Percentiles rank a stretch among this genome's conserved stretches.
phyloP scores from a whole-genome alignment of 2,113 vertebrate genomes.

The Malurus cyaneus region DNA sequence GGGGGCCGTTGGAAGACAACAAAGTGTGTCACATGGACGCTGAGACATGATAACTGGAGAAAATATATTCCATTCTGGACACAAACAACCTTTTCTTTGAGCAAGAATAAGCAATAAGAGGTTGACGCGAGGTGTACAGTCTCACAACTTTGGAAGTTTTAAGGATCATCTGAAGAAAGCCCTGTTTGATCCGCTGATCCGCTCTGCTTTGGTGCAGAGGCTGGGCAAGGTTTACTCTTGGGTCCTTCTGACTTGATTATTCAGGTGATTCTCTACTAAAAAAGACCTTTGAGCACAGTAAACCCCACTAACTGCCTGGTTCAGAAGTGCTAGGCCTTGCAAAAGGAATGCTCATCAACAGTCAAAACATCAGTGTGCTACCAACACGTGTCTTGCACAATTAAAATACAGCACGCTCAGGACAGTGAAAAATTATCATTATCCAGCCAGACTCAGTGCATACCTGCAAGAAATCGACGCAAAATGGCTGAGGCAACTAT shows the following conservation, averaged over 20 bases:
- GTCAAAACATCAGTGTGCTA: background rate
- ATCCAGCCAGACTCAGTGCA: background rate
- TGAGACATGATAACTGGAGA: too few species aligned
- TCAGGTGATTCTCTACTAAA: background rate
- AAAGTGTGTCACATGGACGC: too few species aligned
- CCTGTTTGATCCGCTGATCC: background rate
- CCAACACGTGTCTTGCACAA: background rate
- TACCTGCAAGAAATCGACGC: background rate
- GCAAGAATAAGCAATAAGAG: background rate
- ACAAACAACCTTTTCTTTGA: background rate
- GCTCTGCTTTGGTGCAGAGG: background rate
- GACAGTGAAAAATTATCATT: background rate
- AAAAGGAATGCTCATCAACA: background rate
- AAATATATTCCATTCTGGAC: background rate
- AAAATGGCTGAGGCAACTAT: background rate
- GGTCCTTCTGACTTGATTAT: background rate
- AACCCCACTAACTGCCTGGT: background rate
- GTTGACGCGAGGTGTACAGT: background rate
- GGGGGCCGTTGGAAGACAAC: too few species aligned
- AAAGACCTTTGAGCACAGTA: background rate
- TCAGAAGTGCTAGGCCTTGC: background rate
- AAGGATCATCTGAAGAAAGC: background rate
- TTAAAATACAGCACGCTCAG: background rate
- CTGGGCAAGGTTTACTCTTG: background rate
- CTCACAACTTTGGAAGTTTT: background rate